Evolutionary conservation across 2,888 invertebrate species (phyloP), one percentile per base, ranked within the genome.

Genomic region (Agriopis marginaria): DNA sequence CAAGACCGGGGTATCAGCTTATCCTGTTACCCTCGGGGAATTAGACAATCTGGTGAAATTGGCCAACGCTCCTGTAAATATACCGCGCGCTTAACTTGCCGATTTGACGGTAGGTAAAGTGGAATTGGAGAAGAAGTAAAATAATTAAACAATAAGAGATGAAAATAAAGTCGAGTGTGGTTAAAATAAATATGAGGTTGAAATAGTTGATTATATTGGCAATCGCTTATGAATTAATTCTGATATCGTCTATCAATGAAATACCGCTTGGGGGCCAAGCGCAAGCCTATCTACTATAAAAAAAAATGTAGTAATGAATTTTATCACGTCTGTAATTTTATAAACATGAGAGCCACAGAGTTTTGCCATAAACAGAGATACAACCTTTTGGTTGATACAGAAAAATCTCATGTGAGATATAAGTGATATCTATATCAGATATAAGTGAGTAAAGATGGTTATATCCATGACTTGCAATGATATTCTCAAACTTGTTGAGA

Each of bases 11-110:
- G 32, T 44, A 53, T 54, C 54, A 47, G 60, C 39, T 56, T 67
- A 67, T 67, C 56, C 66, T 55, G 49, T 49, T 56, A 67, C 67
- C 62, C 67, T 56, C 44, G 39, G 67, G 67, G 67, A 66, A 62
- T 67, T 50, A 67, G 44, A 66, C 62, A 67, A 62, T 67, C 62
- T 62, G 44, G n/a, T 32, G 62, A 40, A 67, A 67, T 67, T 62
- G 67, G 55, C 62, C 55, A 44, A 50, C 55, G 55, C 42, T 53
- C 53, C 45, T 66, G 56, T 62, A 67, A 61, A 62, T 62, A 67
- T 56, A 42, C n/a, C 55, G 14, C 47, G 51, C 40, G 55, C 10
- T 39, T 23, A 39, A 53, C 17, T 55, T 39, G 40, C 51, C 14
- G 39, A 53, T 42, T 39, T 12, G 45, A n/a, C 14, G 40, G 12